A percentile compares a stretch with the other conserved stretches of the same genome.
Evolutionary conservation across 2,113 vertebrate genomes (phyloP).

Genomic region (Chionomys nivalis): DNA sequence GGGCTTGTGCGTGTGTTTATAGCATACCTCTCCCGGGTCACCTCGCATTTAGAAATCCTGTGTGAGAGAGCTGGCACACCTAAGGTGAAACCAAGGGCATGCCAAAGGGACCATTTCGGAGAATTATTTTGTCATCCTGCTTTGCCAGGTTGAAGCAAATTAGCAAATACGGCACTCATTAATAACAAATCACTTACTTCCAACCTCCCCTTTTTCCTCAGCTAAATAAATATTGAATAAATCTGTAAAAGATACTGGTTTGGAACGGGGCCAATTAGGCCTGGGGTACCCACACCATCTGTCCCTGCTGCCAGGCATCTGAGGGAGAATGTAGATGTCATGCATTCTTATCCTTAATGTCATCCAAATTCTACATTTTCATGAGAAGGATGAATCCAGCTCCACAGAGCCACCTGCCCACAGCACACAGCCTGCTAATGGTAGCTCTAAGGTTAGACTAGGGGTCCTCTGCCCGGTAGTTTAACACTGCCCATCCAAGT

Average conservation of each 20-base stretch:
- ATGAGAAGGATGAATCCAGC: not conserved
- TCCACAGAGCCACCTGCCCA: not conserved
- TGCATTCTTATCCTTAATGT: not conserved
- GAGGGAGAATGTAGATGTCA: not conserved
- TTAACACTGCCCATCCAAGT: not conserved
- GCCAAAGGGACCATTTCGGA: not conserved
- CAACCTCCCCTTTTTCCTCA: not conserved
- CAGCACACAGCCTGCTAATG: not conserved
- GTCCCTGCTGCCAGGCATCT: not conserved
- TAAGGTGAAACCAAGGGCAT: not conserved
- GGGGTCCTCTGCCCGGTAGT: not conserved
- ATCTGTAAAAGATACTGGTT: not conserved
- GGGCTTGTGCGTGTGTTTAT: not conserved
- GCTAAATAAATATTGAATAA: constrained; percentile 7
- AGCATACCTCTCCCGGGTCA: not conserved
- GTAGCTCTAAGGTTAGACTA: not conserved
- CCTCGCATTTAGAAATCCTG: not conserved
- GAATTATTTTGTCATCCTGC: not conserved
- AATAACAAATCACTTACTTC: constrained; percentile 19
- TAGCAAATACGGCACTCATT: constrained; percentile 10
- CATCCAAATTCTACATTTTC: not conserved
- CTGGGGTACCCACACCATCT: not conserved
- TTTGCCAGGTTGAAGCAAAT: constrained; percentile 23
- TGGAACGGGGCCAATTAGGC: not conserved
- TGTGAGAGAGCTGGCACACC: not conserved